Conservation (phyloP, 37 sponge, comb jelly and placozoan species). For the Ephydatia muelleri region DNA sequence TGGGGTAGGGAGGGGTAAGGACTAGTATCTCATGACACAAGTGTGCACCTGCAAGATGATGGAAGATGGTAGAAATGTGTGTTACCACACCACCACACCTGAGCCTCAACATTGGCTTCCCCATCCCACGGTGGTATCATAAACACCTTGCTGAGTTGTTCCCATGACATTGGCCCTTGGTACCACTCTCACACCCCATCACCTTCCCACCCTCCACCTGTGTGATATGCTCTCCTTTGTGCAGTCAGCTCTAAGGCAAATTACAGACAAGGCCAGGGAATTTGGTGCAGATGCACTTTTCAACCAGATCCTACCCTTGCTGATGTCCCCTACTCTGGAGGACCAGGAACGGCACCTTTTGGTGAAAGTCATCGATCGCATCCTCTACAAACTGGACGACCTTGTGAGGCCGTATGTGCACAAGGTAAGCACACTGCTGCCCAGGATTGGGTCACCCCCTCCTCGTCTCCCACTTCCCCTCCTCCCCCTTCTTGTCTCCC, state of each 20-base stretch:
- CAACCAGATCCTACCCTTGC: conserved; percentile 97
- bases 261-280: conserved; percentile 97
- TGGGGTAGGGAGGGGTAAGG: neutral
- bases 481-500: neutral
- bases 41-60: neutral
- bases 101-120: neutral
- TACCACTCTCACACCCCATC: conserved; percentile 14
- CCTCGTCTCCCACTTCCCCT: no score
- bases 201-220: conserved; percentile 13
- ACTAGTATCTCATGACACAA: neutral
- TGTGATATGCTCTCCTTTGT: neutral
- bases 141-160: neutral
- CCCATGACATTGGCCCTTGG: conserved; percentile 8
- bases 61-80: neutral
- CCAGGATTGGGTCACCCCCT: no score
- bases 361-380: conserved; percentile 97
- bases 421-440: conserved; percentile 89
- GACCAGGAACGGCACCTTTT: conserved; percentile 97
- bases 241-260: conserved; percentile 89
- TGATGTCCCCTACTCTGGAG: conserved; percentile 96
- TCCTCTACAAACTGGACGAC: conserved; percentile 98
- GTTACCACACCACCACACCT: conserved; percentile 3
- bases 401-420: conserved; percentile 98
- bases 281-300: conserved; percentile 97
- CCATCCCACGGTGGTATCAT: conserved; percentile 3